Evolutionary conservation across 2,797 vertebrate species (phyloP), one percentile per base, ranked within the genome.

Genomic region (Gymnocypris eckloni): DNA sequence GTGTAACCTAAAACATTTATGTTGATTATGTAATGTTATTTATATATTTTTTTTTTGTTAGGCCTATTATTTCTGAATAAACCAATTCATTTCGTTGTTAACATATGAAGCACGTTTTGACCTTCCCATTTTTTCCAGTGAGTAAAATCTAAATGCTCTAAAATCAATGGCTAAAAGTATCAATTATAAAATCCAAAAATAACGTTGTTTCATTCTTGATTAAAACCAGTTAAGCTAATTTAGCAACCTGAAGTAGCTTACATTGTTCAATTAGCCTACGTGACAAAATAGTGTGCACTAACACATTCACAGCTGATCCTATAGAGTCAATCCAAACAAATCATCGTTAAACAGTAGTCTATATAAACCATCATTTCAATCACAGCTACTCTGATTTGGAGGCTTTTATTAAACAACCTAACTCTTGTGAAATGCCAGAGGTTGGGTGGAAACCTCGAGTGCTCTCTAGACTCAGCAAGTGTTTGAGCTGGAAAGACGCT

Each of bases 391-490:
- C 25, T 67, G 15, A 45, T 37, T 48, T 10, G 37, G 6, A 70
- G 25, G 28, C 25, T 71, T 41, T 70, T 70, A 78, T 59, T 70
- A 79, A 70, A 71, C 18, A 75, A 61, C 7, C 77, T 20, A 22
- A 85, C 70, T 6, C 20, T 45, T 45, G 82, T 41, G 75, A 64
- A 77, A 56, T 79, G 73, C 43, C 20, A n/a, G n/a, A n/a, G n/a
- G n/a, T n/a, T n/a, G n/a, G n/a, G n/a, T n/a, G n/a, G n/a, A n/a
- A n/a, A n/a, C n/a, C n/a, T n/a, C n/a, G n/a, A n/a, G n/a, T n/a
- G n/a, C n/a, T n/a, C n/a, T n/a, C n/a, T n/a, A n/a, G n/a, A n/a
- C n/a, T n/a, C n/a, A n/a, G n/a, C n/a, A n/a, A n/a, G n/a, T n/a
- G n/a, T n/a, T n/a, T n/a, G n/a, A n/a, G n/a, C n/a, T n/a, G n/a